Evolutionary conservation across 2,797 vertebrate genomes (phyloP).

Genomic region (Bufotes viridis): DNA sequence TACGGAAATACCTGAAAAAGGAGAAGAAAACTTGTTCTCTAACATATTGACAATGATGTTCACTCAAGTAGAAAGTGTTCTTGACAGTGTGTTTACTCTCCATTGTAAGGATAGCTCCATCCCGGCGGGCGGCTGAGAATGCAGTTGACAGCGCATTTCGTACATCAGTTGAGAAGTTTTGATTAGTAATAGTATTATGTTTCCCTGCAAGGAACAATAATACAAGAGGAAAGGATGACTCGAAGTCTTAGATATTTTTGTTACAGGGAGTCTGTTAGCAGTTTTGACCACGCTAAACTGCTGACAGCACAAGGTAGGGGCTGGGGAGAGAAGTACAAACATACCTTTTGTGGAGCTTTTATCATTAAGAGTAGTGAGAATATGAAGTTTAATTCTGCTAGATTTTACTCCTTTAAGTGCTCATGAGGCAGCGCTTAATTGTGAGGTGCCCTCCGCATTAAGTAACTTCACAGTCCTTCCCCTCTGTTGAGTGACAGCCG

Average conservation of each 20-base stretch:
- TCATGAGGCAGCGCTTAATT: no score
- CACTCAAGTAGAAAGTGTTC: conserved; percentile 18
- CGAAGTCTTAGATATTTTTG: not conserved
- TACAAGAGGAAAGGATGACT: not conserved
- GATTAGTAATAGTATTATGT: not conserved
- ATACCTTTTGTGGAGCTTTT: no score
- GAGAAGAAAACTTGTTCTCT: conserved; percentile 2
- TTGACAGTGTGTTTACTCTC: conserved; percentile 29
- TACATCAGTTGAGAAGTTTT: not conserved
- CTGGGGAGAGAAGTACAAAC: no score
- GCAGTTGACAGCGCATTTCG: conserved; percentile 3
- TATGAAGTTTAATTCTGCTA: no score
- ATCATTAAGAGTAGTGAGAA: no score
- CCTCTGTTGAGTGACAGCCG: no score
- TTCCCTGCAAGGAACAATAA: not conserved
- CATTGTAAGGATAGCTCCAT: not conserved
- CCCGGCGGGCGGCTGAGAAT: not conserved
- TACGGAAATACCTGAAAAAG: not conserved
- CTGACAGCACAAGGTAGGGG: no score
- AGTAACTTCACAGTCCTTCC: no score
- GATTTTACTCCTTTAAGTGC: no score
- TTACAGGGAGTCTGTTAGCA: no score
- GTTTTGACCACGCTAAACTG: no score
- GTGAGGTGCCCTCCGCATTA: no score
- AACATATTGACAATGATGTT: conserved; percentile 16